phyloP scores from a whole-genome alignment of 2,888 invertebrate genomes.

The Abscondita cerata region DNA sequence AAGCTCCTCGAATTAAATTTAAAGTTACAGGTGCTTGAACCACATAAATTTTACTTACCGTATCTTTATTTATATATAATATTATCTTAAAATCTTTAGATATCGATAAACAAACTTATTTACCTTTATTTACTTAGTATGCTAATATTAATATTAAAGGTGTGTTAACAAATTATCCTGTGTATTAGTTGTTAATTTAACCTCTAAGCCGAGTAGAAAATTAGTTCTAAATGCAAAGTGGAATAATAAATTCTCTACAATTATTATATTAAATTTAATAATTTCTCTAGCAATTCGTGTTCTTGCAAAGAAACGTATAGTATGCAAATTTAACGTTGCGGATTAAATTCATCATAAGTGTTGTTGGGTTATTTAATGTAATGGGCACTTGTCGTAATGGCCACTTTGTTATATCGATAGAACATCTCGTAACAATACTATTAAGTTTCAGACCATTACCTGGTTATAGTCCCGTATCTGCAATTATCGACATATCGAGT shows the following conservation, averaged over 20 bases:
- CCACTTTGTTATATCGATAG: slow-evolving; percentile 17
- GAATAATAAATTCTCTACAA: slow-evolving; percentile 12
- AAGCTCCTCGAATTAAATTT: slow-evolving; percentile 33
- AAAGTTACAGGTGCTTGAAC: slow-evolving; percentile 31
- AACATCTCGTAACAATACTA: slow-evolving; percentile 10
- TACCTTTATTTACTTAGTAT: slow-evolving; percentile 25
- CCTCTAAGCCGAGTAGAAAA: slow-evolving; percentile 6
- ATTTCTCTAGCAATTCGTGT: slow-evolving; percentile 10
- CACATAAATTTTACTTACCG: slow-evolving; percentile 23
- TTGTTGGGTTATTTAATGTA: slow-evolving; percentile 1
- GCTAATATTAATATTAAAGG: slow-evolving; percentile 23
- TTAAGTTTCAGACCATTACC: slow-evolving; percentile 19
- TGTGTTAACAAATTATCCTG: slow-evolving; percentile 24
- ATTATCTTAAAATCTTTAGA: slow-evolving; percentile 18
- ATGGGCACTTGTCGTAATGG: slow-evolving; percentile 10
- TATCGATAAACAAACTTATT: slow-evolving; percentile 25
- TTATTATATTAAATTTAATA: slow-evolving; percentile 17
- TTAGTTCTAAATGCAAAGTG: slow-evolving; percentile 20
- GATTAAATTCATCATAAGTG: background rate
- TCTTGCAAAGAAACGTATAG: slow-evolving; percentile 3
- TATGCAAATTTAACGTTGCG: slow-evolving; percentile 10
- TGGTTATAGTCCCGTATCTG: slow-evolving; percentile 19
- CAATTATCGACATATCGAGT: slow-evolving; percentile 21
- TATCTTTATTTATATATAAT: slow-evolving; percentile 26
- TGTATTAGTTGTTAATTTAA: slow-evolving; percentile 20